phyloP scores from a whole-genome alignment of 1,140 invertebrate species.

The Pseudomyrmex concolor region DNA sequence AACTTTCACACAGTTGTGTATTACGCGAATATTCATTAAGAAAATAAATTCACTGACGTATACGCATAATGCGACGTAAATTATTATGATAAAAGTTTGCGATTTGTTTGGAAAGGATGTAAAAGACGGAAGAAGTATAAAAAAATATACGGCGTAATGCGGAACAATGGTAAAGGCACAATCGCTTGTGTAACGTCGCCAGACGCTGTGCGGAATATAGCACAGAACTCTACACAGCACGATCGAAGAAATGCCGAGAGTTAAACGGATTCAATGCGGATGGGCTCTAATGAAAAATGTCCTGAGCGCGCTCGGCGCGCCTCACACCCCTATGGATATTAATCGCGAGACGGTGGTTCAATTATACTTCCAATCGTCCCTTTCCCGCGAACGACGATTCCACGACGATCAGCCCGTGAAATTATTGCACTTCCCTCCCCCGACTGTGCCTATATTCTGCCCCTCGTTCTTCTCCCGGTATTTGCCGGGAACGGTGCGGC shows the following conservation, averaged over 20 bases:
- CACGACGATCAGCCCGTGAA: conserved; percentile 69
- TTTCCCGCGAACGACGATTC: conserved; percentile 69
- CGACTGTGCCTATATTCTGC: conserved; percentile 55
- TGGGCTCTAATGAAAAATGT: conserved; percentile 73
- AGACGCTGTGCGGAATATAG: background rate
- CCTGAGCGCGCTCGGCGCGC: conserved; percentile 41
- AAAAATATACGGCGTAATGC: too few species aligned
- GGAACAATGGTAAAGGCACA: background rate
- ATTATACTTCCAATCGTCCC: conserved; percentile 74
- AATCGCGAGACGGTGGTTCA: conserved; percentile 74
- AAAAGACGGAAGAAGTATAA: too few species aligned
- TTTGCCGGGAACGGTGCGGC: conserved; percentile 59
- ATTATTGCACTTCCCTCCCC: conserved; percentile 63
- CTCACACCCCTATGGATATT: conserved; percentile 66
- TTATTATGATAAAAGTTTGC: too few species aligned
- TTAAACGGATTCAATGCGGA: conserved; percentile 71
- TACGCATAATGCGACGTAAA: too few species aligned
- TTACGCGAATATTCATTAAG: background rate
- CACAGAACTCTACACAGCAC: conserved; percentile 17
- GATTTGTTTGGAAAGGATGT: too few species aligned
- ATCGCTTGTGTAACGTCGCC: background rate
- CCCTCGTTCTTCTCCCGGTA: conserved; percentile 41
- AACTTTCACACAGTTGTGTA: background rate
- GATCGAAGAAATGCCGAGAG: conserved; percentile 63
- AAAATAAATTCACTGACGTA: conserved; percentile 42